These are phyloP conservation scores for Zenarchopterus dispar DNA, from an alignment of 2,797 vertebrate species.

Conservation along the genomic window DNA sequence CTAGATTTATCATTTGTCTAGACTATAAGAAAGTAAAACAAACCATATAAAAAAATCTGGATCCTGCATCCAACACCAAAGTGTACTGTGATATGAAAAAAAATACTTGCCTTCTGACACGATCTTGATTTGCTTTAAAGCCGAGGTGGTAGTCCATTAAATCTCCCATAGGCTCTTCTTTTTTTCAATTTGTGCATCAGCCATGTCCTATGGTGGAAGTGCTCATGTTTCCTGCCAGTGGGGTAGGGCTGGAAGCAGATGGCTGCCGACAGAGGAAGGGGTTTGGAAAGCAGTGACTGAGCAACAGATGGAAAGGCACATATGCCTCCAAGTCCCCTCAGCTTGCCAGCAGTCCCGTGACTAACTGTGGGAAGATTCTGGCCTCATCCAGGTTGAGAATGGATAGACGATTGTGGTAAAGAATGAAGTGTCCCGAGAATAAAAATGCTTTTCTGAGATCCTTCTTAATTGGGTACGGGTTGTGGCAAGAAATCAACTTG, in stretches of 20 bases:
- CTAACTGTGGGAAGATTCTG: constrained; percentile 79
- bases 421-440: constrained; percentile 62
- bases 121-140: constrained; percentile 12
- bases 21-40: not conserved
- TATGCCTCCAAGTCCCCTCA: constrained; percentile 81
- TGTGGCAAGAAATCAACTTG: constrained; percentile 28
- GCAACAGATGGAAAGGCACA: constrained; percentile 84
- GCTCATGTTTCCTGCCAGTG: constrained; percentile 80
- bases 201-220: constrained; percentile 76
- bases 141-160: constrained; percentile 34
- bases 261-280: constrained; percentile 82
- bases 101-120: not conserved
- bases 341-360: constrained; percentile 84
- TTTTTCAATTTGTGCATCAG: constrained; percentile 64
- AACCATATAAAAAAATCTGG: not conserved
- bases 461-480: constrained; percentile 16
- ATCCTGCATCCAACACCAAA: not conserved
- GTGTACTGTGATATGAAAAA: constrained; percentile 1
- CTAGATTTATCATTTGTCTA: not conserved
- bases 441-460: constrained; percentile 52
- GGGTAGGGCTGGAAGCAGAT: constrained; percentile 85
- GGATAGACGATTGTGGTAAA: constrained; percentile 59
- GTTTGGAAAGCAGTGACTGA: constrained; percentile 79
- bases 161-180: constrained; percentile 37
- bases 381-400: constrained; percentile 72